phyloP scores from a whole-genome alignment of 2,113 vertebrate species.

The Pampusana beccarii region DNA sequence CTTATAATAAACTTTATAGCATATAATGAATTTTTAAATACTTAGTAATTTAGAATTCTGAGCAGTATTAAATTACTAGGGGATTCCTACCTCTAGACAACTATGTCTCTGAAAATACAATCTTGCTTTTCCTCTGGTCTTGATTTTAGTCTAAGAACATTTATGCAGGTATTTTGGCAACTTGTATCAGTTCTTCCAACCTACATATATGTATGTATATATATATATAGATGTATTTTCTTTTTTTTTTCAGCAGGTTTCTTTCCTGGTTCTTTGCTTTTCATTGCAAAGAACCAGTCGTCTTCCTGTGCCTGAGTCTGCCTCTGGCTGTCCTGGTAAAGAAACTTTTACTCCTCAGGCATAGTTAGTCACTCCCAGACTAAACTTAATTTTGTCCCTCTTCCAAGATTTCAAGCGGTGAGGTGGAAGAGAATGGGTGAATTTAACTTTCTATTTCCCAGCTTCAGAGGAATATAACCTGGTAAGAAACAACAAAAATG shows the following conservation, averaged over 20 bases:
- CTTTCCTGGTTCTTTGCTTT: neutral
- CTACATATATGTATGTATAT: accelerated
- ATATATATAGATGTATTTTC: no score
- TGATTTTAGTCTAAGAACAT: neutral
- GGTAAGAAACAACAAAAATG: neutral
- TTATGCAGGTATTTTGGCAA: neutral
- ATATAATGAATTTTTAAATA: neutral
- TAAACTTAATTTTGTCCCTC: neutral
- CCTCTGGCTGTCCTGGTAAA: neutral
- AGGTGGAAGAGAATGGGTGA: neutral
- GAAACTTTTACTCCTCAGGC: neutral
- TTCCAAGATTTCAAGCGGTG: neutral
- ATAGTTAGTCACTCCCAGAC: neutral
- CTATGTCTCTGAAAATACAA: neutral
- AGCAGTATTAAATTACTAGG: neutral
- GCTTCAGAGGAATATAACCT: neutral
- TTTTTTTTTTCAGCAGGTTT: neutral
- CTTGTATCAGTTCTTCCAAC: accelerated
- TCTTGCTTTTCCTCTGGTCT: neutral
- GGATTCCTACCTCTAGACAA: neutral
- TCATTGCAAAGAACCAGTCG: neutral
- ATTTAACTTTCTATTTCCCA: neutral
- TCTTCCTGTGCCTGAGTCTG: neutral
- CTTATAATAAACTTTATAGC: neutral
- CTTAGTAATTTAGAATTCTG: neutral